These are phyloP conservation scores for Microcebus murinus DNA, from an alignment of 2,113 vertebrate genomes.

Conservation along the genomic window DNA sequence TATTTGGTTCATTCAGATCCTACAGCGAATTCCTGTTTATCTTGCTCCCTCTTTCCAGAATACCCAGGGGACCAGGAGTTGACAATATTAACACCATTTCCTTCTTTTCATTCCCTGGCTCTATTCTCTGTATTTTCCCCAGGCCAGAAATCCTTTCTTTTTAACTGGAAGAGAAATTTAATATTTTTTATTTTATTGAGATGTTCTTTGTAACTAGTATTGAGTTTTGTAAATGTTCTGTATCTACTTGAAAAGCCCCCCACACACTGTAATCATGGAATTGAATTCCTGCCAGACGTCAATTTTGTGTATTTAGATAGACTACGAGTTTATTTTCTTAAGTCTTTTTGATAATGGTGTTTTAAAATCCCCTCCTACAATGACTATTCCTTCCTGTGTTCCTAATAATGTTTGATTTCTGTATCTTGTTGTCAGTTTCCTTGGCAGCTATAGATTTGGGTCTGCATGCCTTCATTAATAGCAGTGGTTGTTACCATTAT, in stretches of 20 bases:
- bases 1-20: background rate
- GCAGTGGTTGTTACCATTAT: background rate
- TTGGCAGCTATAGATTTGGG: conserved; percentile 21
- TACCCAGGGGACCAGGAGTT: background rate
- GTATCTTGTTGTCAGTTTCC: conserved; percentile 33
- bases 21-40: background rate
- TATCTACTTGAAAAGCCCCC: background rate
- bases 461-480: background rate
- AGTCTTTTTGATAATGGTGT: conserved; percentile 33
- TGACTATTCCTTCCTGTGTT: background rate
- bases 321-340: conserved; percentile 25
- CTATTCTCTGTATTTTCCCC: background rate
- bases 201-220: conserved; percentile 6
- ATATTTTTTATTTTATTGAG: background rate
- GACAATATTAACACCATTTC: background rate
- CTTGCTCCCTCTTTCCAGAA: accelerated
- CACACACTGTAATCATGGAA: background rate
- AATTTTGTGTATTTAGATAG: conserved; percentile 44
- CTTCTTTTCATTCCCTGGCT: background rate
- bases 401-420: conserved; percentile 38
- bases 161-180: background rate
- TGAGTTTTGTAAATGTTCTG: background rate
- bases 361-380: conserved; percentile 39
- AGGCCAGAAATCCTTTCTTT: background rate
- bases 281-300: conserved; percentile 45